These are phyloP conservation scores for Beroe ovata DNA, from an alignment of 37 sponge, comb jelly and placozoan species.

Conservation along the genomic window DNA sequence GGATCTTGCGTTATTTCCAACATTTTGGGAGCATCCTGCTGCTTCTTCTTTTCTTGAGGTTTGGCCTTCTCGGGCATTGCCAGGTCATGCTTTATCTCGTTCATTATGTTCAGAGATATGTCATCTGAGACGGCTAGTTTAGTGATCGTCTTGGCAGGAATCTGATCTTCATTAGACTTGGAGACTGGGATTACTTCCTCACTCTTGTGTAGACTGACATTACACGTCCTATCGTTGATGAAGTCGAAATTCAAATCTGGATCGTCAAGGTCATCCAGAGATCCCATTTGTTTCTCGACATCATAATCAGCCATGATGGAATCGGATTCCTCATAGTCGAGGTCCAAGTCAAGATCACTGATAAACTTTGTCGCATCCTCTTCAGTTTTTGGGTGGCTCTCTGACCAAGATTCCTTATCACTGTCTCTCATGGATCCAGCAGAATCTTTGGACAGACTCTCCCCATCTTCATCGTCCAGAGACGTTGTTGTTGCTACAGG, in stretches of 20 bases:
- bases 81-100: constrained; percentile 18
- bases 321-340: not conserved
- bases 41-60: not conserved
- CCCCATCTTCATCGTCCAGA: not conserved
- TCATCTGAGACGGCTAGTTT: constrained; percentile 40
- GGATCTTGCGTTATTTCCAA: not conserved
- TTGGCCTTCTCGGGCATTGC: constrained; percentile 10
- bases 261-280: constrained; percentile 7
- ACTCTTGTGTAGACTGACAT: not conserved
- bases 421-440: not conserved
- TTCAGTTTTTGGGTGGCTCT: not conserved
- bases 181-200: not conserved
- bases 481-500: not conserved
- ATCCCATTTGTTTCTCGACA: not conserved
- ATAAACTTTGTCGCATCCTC: not conserved
- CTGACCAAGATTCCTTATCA: not conserved
- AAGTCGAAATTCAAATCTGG: constrained; percentile 38
- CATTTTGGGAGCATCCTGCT: not conserved
- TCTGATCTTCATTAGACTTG: not conserved
- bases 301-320: constrained; percentile 7
- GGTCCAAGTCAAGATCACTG: not conserved
- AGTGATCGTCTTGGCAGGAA: not conserved
- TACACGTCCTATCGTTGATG: constrained; percentile 6
- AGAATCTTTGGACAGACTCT: not conserved
- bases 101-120: constrained; percentile 33